Percentiles rank a stretch among this genome's conserved stretches.
phyloP scores from a whole-genome alignment of 2,888 invertebrate species.

The Diarsia mendica region DNA sequence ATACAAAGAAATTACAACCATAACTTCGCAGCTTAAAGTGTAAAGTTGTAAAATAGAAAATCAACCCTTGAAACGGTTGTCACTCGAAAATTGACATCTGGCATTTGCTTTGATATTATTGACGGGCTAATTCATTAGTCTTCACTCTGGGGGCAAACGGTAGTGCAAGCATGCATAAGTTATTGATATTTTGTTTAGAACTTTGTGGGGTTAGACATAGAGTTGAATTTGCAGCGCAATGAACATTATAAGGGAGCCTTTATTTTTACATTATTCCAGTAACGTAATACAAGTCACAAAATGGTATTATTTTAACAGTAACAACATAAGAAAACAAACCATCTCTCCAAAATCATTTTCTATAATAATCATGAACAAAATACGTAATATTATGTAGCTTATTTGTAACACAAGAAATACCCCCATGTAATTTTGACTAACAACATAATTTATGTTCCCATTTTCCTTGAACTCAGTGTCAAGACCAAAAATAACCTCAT shows the following conservation, averaged over 20 bases:
- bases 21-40: slow-evolving; percentile 47
- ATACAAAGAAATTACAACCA: slow-evolving; percentile 57
- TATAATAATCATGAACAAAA: not conserved
- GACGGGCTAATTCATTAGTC: slow-evolving; percentile 84
- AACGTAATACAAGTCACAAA: slow-evolving; percentile 14
- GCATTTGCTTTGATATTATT: slow-evolving; percentile 84
- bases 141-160: slow-evolving; percentile 70
- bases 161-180: slow-evolving; percentile 43
- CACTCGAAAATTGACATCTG: slow-evolving; percentile 83
- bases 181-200: slow-evolving; percentile 19
- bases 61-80: slow-evolving; percentile 77
- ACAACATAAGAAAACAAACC: not conserved
- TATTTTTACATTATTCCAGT: not conserved
- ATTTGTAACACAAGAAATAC: slow-evolving; percentile 12
- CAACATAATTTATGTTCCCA: slow-evolving; percentile 11
- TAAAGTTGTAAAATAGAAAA: slow-evolving; percentile 50
- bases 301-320: slow-evolving; percentile 1
- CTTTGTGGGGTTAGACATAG: not conserved
- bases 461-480: slow-evolving; percentile 27
- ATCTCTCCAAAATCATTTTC: not conserved
- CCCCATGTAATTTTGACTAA: slow-evolving; percentile 25
- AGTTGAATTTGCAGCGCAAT: slow-evolving; percentile 13
- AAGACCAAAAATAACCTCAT: slow-evolving; percentile 31
- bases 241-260: not conserved
- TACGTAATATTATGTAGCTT: not conserved